Conservation (phyloP, 2,888 invertebrate species). For the Lissonota sp. region DNA sequence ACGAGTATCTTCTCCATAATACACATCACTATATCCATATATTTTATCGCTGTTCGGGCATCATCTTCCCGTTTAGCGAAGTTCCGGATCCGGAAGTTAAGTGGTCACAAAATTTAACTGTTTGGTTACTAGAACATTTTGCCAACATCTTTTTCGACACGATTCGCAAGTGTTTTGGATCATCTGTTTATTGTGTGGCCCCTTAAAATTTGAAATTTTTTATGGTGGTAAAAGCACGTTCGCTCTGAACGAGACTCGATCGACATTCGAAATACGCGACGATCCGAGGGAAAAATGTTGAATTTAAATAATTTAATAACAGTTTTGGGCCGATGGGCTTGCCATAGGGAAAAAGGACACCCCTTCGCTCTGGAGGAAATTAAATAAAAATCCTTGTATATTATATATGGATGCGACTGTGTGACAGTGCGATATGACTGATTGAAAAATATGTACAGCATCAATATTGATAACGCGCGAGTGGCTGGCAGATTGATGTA, state of each 20-base stretch:
- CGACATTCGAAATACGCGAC: not conserved
- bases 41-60: not conserved
- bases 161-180: too few relatives aligned
- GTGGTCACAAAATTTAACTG: slow-evolving; percentile 48
- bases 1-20: not conserved
- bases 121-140: slow-evolving; percentile 33
- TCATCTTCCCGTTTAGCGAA: slow-evolving; percentile 29
- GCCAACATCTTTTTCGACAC: not conserved
- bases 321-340: slow-evolving; percentile 16
- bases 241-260: not conserved
- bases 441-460: slow-evolving; percentile 50
- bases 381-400: slow-evolving; percentile 21
- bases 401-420: not conserved
- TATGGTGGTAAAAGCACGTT: not conserved
- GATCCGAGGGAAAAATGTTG: not conserved
- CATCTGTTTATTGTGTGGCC: too few relatives aligned
- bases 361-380: slow-evolving; percentile 19
- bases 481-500: slow-evolving; percentile 59
- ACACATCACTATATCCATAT: too few relatives aligned
- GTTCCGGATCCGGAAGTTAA: slow-evolving; percentile 43
- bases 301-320: slow-evolving; percentile 44
- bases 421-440: slow-evolving; percentile 22
- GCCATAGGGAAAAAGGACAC: too few relatives aligned
- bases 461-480: slow-evolving; percentile 61
- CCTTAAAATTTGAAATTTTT: not conserved